A percentile compares a stretch with the other conserved stretches of the same genome.
These are phyloP conservation scores for Phoebastria nigripes DNA, from an alignment of 2,797 vertebrate species.

Conservation along the genomic window DNA sequence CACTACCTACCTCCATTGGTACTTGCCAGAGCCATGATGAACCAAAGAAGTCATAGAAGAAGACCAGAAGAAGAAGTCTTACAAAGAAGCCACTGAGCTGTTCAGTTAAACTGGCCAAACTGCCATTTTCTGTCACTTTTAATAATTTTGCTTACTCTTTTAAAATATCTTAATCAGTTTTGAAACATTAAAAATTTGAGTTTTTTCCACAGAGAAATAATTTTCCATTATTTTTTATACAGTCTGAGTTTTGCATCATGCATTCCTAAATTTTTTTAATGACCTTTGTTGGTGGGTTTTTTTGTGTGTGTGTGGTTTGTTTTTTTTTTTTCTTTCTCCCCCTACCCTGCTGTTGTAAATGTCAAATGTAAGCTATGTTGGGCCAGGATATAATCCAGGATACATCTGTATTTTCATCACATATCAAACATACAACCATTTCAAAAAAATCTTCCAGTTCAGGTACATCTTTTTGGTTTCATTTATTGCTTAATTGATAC, in stretches of 20 bases:
- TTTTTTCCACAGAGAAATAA: background rate
- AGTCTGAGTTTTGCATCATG: background rate
- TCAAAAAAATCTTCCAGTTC: background rate
- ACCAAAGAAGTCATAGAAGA: background rate
- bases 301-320: too few species aligned
- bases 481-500: background rate
- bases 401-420: background rate
- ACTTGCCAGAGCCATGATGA: background rate
- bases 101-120: background rate
- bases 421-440: rapidly evolving
- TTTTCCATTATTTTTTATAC: background rate
- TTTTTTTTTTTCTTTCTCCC: background rate
- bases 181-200: background rate
- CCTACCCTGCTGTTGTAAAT: background rate
- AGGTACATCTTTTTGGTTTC: background rate
- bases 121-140: background rate
- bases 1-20: background rate
- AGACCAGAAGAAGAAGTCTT: background rate
- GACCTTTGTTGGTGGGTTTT: rapidly evolving
- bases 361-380: background rate
- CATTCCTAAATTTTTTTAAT: background rate
- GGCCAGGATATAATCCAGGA: background rate
- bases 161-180: background rate
- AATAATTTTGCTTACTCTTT: background rate
- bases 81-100: background rate